These are phyloP conservation scores for Daubentonia madagascariensis DNA, from an alignment of 2,113 vertebrate species.

Conservation along the genomic window DNA sequence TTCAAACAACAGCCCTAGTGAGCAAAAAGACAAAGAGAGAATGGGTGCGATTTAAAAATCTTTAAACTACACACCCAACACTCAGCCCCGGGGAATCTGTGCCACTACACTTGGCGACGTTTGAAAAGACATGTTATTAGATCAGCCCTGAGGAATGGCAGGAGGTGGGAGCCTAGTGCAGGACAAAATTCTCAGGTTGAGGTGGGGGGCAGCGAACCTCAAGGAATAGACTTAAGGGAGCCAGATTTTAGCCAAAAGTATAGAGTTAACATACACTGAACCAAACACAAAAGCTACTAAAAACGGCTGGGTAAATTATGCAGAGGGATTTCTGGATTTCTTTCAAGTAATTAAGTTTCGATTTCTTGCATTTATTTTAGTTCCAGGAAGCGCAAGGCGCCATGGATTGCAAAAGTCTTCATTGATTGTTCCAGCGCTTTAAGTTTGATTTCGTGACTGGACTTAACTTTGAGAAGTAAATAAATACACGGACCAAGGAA, in stretches of 20 bases:
- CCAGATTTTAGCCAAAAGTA: neutral
- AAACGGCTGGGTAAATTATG: constrained; percentile 83
- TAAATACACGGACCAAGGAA: constrained; percentile 32
- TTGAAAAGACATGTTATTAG: neutral
- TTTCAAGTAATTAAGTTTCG: constrained; percentile 89
- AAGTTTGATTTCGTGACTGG: constrained; percentile 83
- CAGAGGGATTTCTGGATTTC: constrained; percentile 87
- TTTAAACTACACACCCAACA: neutral
- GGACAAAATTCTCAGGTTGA: neutral
- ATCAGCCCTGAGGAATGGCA: neutral
- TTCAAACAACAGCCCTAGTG: neutral
- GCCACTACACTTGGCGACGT: neutral
- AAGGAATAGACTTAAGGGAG: neutral
- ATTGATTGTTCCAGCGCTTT: constrained; percentile 81
- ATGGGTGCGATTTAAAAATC: neutral
- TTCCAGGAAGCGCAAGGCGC: constrained; percentile 83
- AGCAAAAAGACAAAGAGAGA: constrained; percentile 28
- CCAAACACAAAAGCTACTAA: constrained; percentile 70
- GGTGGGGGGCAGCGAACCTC: neutral
- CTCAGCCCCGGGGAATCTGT: neutral
- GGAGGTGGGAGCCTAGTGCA: rapidly evolving
- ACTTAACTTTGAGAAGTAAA: constrained; percentile 72
- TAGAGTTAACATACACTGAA: constrained; percentile 55
- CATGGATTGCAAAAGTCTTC: constrained; percentile 78
- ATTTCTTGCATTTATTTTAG: constrained; percentile 86